A percentile compares a stretch with the other conserved stretches of the same genome.
phyloP scores from a whole-genome alignment of 2,113 vertebrate genomes.

The Festucalex cinctus region DNA sequence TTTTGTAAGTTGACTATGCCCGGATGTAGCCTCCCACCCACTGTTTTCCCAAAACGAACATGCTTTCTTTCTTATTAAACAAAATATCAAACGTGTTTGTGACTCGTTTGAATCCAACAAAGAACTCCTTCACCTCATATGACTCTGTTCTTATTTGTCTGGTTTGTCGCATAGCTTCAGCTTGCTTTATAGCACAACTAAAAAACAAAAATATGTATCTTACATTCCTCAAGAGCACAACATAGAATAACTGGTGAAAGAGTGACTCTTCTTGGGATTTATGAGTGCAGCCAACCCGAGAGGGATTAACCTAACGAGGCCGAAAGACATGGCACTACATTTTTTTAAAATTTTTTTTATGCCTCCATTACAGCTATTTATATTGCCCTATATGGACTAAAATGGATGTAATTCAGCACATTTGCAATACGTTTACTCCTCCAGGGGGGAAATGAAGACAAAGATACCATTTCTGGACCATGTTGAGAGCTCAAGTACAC shows the following conservation, averaged over 20 bases:
- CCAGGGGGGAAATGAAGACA: conserved; percentile 34
- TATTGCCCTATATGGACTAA: conserved; percentile 62
- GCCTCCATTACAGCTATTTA: conserved; percentile 60
- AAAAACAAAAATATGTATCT: neutral
- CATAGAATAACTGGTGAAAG: conserved; percentile 20
- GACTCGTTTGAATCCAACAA: neutral
- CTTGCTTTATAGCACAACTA: neutral
- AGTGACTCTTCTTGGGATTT: conserved; percentile 7
- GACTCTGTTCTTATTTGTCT: neutral
- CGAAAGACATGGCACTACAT: conserved; percentile 27
- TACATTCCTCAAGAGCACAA: neutral
- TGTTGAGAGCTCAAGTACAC: neutral
- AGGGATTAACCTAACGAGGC: conserved; percentile 39
- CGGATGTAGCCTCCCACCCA: neutral
- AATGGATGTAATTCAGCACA: conserved; percentile 42
- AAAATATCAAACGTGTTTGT: neutral
- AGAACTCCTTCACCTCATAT: neutral
- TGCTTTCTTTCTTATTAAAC: neutral
- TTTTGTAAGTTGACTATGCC: neutral
- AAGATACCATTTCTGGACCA: neutral
- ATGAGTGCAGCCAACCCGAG: neutral
- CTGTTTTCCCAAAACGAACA: neutral
- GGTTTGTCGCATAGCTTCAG: neutral
- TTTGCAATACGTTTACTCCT: conserved; percentile 29
- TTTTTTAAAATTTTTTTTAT: conserved; percentile 14